Conservation (phyloP, 2,888 invertebrate genomes). For the Mongoloraphidia duomilia region DNA sequence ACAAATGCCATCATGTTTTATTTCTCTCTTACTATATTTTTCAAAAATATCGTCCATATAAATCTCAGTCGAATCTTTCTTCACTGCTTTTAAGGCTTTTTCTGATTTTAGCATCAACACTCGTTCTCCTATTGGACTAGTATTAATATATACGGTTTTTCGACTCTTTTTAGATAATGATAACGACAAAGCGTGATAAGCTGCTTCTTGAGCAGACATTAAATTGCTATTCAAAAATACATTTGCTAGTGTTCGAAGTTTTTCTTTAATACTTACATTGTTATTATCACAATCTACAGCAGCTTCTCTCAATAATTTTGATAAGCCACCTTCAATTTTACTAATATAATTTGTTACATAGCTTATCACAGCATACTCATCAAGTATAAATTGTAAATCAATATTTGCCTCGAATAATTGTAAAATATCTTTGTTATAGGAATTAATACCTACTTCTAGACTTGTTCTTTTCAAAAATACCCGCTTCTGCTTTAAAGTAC, state of each 20-base stretch:
- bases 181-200: conserved; percentile 14
- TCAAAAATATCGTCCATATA: conserved; percentile 7
- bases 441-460: conserved; percentile 13
- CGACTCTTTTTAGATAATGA: conserved; percentile 13
- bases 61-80: conserved; percentile 9
- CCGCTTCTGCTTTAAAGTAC: conserved; percentile 8
- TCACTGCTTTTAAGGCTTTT: conserved; percentile 3
- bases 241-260: conserved; percentile 6
- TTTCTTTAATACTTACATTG: conserved; percentile 2
- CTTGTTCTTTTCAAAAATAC: conserved; percentile 14
- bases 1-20: conserved; percentile 5
- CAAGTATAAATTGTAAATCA: conserved; percentile 14
- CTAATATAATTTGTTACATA: conserved; percentile 18
- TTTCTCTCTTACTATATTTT: conserved; percentile 1
- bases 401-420: conserved; percentile 16
- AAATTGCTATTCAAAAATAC: conserved; percentile 14
- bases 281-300: conserved; percentile 11
- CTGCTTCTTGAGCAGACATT: conserved; percentile 16
- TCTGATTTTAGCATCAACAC: conserved; percentile 11
- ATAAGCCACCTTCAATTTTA: conserved; percentile 17
- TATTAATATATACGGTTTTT: conserved; percentile 13
- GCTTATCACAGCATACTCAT: conserved; percentile 14
- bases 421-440: conserved; percentile 15
- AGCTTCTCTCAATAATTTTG: conserved; percentile 16
- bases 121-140: conserved; percentile 8